Evolutionary conservation across 2,888 invertebrate genomes (phyloP).

Genomic region (Drosophila prostipennis): DNA sequence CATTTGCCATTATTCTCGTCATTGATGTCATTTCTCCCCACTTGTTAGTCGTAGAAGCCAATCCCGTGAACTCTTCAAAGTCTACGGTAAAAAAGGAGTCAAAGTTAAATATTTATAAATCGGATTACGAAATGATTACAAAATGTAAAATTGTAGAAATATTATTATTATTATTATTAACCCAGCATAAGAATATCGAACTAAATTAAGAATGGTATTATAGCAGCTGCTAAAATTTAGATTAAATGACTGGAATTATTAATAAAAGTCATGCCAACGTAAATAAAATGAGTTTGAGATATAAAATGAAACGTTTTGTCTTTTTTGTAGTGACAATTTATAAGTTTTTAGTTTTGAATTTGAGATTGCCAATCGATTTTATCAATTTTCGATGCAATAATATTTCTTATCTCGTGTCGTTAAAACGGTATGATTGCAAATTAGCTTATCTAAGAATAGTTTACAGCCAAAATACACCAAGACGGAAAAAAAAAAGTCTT

Average conservation of each 20-base stretch:
- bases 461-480: too few relatives aligned
- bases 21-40: constrained; percentile 25
- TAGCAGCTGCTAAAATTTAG: too few relatives aligned
- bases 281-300: too few relatives aligned
- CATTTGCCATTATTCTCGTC: constrained; percentile 19
- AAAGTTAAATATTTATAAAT: not conserved
- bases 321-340: not conserved
- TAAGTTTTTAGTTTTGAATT: not conserved
- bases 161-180: too few relatives aligned
- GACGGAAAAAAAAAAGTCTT: too few relatives aligned
- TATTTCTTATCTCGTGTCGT: not conserved
- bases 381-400: not conserved
- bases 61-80: not conserved
- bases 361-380: not conserved
- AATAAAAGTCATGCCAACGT: too few relatives aligned
- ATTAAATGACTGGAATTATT: too few relatives aligned
- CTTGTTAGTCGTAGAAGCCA: not conserved
- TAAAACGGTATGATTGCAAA: not conserved
- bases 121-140: too few relatives aligned
- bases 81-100: not conserved
- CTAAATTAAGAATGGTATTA: too few relatives aligned
- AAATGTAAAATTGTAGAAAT: too few relatives aligned
- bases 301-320: too few relatives aligned
- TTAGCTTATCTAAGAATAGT: not conserved
- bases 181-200: too few relatives aligned